phyloP scores from a whole-genome alignment of 2,797 vertebrate genomes.

The Malurus splendens region DNA sequence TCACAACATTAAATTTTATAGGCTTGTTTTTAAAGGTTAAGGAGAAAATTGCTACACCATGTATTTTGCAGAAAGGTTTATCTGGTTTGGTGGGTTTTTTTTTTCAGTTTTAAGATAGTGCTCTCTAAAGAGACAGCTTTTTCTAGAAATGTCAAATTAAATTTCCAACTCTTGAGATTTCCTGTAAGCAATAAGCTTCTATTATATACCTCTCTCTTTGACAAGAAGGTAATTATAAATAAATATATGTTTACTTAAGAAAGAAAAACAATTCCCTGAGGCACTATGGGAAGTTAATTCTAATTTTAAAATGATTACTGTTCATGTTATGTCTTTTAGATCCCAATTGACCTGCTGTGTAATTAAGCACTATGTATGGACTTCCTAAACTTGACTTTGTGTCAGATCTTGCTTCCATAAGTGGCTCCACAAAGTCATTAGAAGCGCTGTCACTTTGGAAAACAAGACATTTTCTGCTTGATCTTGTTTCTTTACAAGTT shows the following conservation, averaged over 20 bases:
- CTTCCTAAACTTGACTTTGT: background rate
- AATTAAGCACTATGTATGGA: background rate
- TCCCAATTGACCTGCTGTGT: background rate
- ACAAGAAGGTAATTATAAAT: background rate
- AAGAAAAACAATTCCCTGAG: background rate
- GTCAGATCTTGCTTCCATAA: background rate
- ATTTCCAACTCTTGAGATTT: background rate
- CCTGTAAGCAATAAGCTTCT: background rate
- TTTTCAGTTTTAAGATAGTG: background rate
- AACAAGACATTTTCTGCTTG: background rate
- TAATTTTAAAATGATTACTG: background rate
- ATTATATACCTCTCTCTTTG: background rate
- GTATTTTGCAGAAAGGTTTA: background rate
- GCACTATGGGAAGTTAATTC: background rate
- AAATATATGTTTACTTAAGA: background rate
- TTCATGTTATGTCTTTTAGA: background rate
- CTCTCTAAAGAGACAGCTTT: background rate
- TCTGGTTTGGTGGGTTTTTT: background rate
- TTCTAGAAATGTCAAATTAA: background rate
- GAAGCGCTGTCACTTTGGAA: background rate
- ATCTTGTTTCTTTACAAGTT: background rate
- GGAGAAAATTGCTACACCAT: background rate
- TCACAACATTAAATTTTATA: background rate
- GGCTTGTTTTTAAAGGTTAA: slow-evolving; percentile 13
- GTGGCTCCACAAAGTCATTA: background rate